These are phyloP conservation scores for Canis aureus DNA, from an alignment of 2,113 vertebrate genomes.

Conservation along the genomic window DNA sequence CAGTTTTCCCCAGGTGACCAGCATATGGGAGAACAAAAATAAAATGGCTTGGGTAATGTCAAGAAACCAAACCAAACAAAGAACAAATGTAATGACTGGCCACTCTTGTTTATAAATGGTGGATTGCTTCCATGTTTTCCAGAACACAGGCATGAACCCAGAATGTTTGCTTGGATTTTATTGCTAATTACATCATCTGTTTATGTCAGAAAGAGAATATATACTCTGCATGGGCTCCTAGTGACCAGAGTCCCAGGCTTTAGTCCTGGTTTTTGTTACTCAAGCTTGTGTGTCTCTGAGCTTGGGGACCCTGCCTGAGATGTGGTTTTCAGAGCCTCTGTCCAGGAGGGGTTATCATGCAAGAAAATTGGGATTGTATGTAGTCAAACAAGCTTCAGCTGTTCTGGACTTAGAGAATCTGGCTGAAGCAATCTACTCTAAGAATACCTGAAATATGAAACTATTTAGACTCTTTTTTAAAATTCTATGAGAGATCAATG, in stretches of 20 bases:
- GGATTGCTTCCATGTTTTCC: neutral
- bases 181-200: neutral
- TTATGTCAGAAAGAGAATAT: neutral
- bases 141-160: neutral
- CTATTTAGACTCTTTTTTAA: neutral
- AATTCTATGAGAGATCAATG: neutral
- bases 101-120: neutral
- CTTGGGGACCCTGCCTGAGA: neutral
- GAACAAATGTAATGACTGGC: neutral
- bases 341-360: neutral
- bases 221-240: neutral
- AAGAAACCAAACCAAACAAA: neutral
- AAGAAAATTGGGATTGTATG: neutral
- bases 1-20: neutral
- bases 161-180: neutral
- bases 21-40: neutral
- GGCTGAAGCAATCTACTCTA: neutral
- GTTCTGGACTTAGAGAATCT: neutral
- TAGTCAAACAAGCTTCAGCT: neutral
- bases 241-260: neutral
- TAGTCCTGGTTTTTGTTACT: neutral
- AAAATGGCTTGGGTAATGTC: neutral
- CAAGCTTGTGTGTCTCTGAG: neutral
- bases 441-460: slow-evolving; percentile 2
- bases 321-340: too few species aligned